Evolutionary conservation across 2,888 invertebrate species (phyloP).

Genomic region (Electrophaes corylata): DNA sequence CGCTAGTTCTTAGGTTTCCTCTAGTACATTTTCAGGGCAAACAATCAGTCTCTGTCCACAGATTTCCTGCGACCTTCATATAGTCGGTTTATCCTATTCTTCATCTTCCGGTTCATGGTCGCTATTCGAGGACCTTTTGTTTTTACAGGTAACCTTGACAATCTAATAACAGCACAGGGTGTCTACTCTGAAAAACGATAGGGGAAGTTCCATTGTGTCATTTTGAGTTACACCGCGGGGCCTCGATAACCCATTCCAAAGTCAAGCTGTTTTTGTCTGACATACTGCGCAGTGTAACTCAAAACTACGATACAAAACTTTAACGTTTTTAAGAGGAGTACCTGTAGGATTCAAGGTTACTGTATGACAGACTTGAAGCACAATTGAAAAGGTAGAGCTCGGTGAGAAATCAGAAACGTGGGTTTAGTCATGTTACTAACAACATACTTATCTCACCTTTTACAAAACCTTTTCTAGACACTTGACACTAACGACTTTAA

Average conservation of each 20-base stretch:
- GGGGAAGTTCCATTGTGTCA: no score
- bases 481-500: no score
- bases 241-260: no score
- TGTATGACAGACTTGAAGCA: neutral
- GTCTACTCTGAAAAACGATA: no score
- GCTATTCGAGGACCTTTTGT: neutral
- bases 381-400: neutral
- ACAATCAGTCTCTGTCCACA: neutral
- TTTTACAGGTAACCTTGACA: neutral
- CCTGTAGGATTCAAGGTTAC: no score
- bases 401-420: neutral
- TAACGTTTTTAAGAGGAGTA: no score
- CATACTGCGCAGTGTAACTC: no score
- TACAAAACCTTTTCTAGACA: neutral
- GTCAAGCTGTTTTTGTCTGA: no score
- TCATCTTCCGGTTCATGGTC: neutral
- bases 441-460: neutral
- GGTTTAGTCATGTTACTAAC: neutral
- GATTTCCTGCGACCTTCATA: neutral
- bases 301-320: no score
- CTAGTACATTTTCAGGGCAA: neutral
- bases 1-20: no score
- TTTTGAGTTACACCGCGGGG: no score
- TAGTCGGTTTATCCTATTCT: neutral
- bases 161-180: neutral